phyloP scores from a whole-genome alignment of 2,888 invertebrate genomes.

The Xestoiulus laeticollis region DNA sequence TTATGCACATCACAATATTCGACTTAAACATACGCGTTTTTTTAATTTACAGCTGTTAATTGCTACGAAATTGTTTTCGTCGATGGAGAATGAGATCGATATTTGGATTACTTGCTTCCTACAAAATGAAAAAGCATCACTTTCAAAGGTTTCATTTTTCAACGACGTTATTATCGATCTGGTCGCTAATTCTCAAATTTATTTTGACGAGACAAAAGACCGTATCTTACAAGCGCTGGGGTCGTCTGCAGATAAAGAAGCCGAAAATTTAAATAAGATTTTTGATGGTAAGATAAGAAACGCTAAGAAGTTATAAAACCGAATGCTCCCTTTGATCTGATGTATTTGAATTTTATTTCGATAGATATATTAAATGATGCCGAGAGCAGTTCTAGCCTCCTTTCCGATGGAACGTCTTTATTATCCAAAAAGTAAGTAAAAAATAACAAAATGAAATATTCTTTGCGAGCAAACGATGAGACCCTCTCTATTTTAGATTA shows the following conservation, averaged over 20 bases:
- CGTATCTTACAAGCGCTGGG: not conserved
- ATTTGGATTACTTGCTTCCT: conserved; percentile 32
- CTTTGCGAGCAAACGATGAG: too few species aligned
- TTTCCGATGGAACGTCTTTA: not conserved
- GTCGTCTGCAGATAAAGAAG: not conserved
- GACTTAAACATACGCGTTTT: too few species aligned
- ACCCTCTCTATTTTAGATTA: too few species aligned
- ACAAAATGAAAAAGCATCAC: not conserved
- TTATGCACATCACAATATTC: not conserved
- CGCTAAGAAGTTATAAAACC: too few species aligned
- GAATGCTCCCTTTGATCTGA: too few species aligned
- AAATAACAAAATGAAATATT: too few species aligned
- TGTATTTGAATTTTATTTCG: not conserved
- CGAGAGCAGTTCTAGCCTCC: not conserved
- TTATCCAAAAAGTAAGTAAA: not conserved
- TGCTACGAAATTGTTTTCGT: conserved; percentile 29
- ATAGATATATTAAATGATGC: not conserved
- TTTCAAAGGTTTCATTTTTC: not conserved
- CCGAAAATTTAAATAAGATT: conserved; percentile 1
- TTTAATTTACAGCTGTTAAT: conserved; percentile 15
- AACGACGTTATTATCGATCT: not conserved
- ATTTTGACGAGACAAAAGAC: conserved; percentile 13
- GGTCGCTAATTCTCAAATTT: not conserved
- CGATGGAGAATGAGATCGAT: not conserved
- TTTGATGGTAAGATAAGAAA: conserved; percentile 48